phyloP scores from a whole-genome alignment of 2,888 invertebrate genomes.

The Morinoia aosen region DNA sequence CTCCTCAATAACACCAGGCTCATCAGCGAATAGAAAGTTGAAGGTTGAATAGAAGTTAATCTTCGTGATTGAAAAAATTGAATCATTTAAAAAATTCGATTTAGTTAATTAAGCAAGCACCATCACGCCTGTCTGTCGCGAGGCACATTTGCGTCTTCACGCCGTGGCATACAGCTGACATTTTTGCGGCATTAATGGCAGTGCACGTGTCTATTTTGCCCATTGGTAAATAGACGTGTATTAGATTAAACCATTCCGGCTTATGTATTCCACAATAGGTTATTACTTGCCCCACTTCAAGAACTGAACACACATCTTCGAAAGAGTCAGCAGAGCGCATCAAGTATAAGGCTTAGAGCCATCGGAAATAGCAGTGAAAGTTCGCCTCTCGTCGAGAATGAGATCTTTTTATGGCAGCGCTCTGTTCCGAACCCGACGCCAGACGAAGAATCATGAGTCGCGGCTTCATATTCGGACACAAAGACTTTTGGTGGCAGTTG shows the following conservation, averaged over 20 bases:
- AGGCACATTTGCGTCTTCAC: neutral
- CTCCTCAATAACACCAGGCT: neutral
- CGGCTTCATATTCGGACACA: slow-evolving; percentile 50
- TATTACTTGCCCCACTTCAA: neutral
- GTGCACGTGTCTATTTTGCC: neutral
- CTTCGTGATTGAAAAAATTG: neutral
- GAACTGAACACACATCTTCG: neutral
- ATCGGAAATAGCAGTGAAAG: slow-evolving; percentile 4
- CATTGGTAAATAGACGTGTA: too few relatives aligned
- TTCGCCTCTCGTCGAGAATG: neutral
- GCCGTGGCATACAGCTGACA: neutral
- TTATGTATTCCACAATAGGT: neutral
- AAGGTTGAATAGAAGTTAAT: neutral
- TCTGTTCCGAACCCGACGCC: slow-evolving; percentile 5
- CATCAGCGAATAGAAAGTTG: neutral
- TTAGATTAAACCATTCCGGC: neutral
- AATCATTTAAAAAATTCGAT: neutral
- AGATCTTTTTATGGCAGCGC: slow-evolving; percentile 12
- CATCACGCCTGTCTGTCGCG: neutral
- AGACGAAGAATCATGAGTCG: slow-evolving; percentile 36
- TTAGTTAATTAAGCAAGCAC: neutral
- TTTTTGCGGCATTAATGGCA: neutral
- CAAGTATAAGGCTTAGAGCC: neutral
- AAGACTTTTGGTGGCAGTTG: slow-evolving; percentile 38
- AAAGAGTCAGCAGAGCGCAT: neutral